Percentiles rank a stretch among this genome's conserved stretches.
phyloP scores from a whole-genome alignment of 2,888 invertebrate genomes.

The Germaria angustata region DNA sequence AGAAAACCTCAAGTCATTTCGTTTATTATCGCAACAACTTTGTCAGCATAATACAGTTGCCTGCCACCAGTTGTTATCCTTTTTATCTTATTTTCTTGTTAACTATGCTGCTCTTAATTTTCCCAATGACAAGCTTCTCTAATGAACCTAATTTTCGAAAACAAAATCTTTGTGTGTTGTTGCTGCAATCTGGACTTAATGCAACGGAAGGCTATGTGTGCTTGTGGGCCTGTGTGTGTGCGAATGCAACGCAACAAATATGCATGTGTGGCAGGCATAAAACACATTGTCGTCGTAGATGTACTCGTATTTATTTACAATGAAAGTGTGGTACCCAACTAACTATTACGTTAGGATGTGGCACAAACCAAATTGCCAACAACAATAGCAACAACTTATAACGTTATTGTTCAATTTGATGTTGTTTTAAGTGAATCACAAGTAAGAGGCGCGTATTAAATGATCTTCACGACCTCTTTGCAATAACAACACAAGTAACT shows the following conservation, averaged over 20 bases:
- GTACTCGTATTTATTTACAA: constrained; percentile 21
- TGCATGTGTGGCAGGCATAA: constrained; percentile 3
- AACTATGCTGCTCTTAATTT: constrained; percentile 57
- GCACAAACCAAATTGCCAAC: constrained; percentile 51
- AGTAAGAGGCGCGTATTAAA: constrained; percentile 65
- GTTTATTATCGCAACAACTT: constrained; percentile 45
- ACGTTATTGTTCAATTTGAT: constrained; percentile 65
- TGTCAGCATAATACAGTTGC: constrained; percentile 46
- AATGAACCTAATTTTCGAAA: constrained; percentile 56
- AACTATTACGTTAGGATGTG: constrained; percentile 58
- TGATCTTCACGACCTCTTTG: constrained; percentile 63
- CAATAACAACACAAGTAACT: background rate
- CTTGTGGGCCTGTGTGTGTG: background rate
- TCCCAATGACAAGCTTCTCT: constrained; percentile 54
- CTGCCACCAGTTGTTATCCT: constrained; percentile 54
- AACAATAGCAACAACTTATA: constrained; percentile 48
- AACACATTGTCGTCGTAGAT: constrained; percentile 10
- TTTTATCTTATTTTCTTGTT: constrained; percentile 52
- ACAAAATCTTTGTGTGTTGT: constrained; percentile 31
- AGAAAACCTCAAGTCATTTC: background rate
- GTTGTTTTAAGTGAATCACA: constrained; percentile 61
- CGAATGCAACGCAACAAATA: constrained; percentile 36
- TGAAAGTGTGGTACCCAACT: constrained; percentile 34
- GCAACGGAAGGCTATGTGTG: background rate
- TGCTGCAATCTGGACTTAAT: background rate